Percentiles rank a stretch among this genome's conserved stretches.
Conservation (phyloP, 2,797 vertebrate species). For the Melanotaenia nigrans region DNA sequence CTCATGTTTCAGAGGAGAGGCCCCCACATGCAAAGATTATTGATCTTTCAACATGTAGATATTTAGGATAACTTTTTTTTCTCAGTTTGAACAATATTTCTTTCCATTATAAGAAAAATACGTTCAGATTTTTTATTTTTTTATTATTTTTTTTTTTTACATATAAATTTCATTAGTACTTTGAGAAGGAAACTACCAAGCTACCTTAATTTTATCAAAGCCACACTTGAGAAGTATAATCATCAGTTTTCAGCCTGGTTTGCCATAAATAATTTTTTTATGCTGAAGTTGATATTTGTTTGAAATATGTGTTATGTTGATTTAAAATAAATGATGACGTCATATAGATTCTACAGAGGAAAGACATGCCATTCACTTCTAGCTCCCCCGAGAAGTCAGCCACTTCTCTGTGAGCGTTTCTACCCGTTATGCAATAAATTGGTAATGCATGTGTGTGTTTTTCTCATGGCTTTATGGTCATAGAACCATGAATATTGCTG, state of each 20-base stretch:
- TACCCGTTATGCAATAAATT: conserved; percentile 33
- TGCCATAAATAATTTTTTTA: no score
- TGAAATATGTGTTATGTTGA: background rate
- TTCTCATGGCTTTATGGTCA: conserved; percentile 31
- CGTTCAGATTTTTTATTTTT: no score
- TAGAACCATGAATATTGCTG: conserved; percentile 31
- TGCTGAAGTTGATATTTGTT: background rate
- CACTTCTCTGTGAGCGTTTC: conserved; percentile 23
- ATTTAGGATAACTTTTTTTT: background rate
- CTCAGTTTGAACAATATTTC: no score
- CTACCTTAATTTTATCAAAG: background rate
- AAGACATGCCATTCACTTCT: conserved; percentile 10
- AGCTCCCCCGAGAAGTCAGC: conserved; percentile 18
- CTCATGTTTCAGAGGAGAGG: no score
- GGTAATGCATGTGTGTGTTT: conserved; percentile 18
- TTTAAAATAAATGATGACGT: conserved; percentile 2
- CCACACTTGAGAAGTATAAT: no score
- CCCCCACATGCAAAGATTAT: no score
- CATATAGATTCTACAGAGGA: conserved; percentile 7
- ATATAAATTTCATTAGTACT: background rate
- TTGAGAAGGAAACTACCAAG: background rate
- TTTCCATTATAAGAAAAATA: no score
- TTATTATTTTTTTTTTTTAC: no score
- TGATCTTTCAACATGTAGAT: background rate
- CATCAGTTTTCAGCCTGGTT: background rate